Evolutionary conservation across 2,888 invertebrate species (phyloP).

Genomic region (Pseudococcus jackbeardsleyi): DNA sequence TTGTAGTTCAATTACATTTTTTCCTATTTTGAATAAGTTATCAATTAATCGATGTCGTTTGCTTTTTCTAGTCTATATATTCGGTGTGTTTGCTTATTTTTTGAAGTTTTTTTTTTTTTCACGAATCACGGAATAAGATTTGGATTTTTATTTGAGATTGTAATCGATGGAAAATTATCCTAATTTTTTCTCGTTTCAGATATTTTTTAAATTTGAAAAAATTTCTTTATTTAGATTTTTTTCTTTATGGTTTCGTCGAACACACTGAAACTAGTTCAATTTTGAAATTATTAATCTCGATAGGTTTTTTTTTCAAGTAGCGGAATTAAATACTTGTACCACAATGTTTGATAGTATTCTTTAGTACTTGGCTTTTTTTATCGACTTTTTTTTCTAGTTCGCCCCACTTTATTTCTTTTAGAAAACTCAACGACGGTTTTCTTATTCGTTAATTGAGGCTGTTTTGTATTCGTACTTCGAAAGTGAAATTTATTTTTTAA

Average conservation of each 20-base stretch:
- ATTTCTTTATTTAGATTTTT: not conserved
- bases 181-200: not conserved
- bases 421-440: not conserved
- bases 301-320: not conserved
- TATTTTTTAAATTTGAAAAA: not conserved
- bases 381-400: too few species aligned
- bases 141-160: not conserved
- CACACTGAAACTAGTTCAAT: not conserved
- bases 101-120: not conserved
- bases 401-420: not conserved
- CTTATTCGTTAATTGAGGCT: conserved; percentile 19
- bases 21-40: not conserved
- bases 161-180: not conserved
- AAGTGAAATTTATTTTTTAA: conserved; percentile 16
- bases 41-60: conserved; percentile 16
- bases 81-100: conserved; percentile 12
- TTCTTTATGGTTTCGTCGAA: not conserved
- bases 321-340: too few species aligned
- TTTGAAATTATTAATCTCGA: not conserved
- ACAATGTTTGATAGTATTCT: too few species aligned
- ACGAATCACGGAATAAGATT: conserved; percentile 1
- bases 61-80: not conserved
- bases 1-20: too few species aligned
- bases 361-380: too few species aligned
- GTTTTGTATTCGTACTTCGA: not conserved